phyloP scores from a whole-genome alignment of 2,113 vertebrate genomes.

The Perca flavescens region DNA sequence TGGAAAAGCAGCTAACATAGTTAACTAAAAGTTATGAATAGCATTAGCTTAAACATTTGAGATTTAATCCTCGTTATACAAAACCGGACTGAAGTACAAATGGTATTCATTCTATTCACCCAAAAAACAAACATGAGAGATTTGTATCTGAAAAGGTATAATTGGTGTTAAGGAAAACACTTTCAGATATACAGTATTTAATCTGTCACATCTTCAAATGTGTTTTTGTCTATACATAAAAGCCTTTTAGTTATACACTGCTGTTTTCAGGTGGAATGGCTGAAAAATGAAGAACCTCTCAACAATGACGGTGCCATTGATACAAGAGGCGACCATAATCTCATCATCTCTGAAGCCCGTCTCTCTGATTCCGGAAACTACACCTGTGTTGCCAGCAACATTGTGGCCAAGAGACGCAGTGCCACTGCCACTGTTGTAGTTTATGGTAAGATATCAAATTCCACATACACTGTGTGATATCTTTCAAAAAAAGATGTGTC shows the following conservation, averaged over 20 bases:
- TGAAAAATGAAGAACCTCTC: slow-evolving; percentile 83
- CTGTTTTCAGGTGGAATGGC: slow-evolving; percentile 77
- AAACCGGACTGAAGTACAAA: too few relatives aligned
- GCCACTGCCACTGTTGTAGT: slow-evolving; percentile 90
- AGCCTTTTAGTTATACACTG: neutral
- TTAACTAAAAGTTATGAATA: too few relatives aligned
- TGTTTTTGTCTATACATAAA: neutral
- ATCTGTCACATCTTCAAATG: neutral
- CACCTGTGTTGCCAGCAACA: slow-evolving; percentile 93
- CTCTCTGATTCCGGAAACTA: slow-evolving; percentile 94
- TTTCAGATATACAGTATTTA: neutral
- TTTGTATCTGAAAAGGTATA: neutral
- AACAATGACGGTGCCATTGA: slow-evolving; percentile 87
- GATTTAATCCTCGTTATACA: too few relatives aligned
- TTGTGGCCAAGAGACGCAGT: slow-evolving; percentile 92
- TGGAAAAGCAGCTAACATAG: too few relatives aligned
- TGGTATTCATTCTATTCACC: neutral
- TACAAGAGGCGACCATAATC: slow-evolving; percentile 89
- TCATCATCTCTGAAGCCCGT: slow-evolving; percentile 90
- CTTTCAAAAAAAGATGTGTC: neutral
- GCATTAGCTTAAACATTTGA: too few relatives aligned
- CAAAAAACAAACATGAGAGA: neutral
- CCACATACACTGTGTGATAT: neutral
- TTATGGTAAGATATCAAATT: slow-evolving; percentile 84
- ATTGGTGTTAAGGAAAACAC: neutral